Base-by-base conservation (phyloP, 2,888 invertebrate genomes). In the Drosophila colorata region DNA sequence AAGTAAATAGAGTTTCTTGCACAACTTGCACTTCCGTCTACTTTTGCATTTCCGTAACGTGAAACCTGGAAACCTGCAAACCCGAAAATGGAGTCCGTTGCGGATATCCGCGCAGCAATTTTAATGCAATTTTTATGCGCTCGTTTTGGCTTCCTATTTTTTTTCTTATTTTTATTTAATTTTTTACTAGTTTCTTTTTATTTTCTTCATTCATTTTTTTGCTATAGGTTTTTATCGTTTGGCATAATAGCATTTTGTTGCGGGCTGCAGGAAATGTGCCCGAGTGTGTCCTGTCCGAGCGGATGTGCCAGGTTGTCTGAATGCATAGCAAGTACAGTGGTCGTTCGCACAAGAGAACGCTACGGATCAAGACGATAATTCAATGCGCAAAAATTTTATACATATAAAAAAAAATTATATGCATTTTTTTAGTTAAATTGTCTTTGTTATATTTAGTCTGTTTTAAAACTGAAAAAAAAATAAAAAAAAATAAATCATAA, bases 101-200 rank as follows among this genome's bases (percentile, higher is more conserved):
- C 89, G 86, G 86, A 86, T 86, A 83, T 86, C 86, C 86, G 89
- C 75, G 78, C 72, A 65, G 84, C 89, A 78, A 76, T 89, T 86
- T 89, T 88, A 88, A 86, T 86, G 89, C 86, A 86, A 88, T 89
- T 89, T 86, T 86, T 86, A 88, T 88, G 84, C 88, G 72, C 87
- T 74, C 83, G 83, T 74, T 74, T 78, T 67, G 61, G 73, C 70
- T 84, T 87, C 76, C 85, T 58, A 80, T 83, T 80, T 68, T 41
- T 37, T 23, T 25, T 43, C 38, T 28, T 49, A 46, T 33, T 53
- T 66, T 60, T 48, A 57, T 65, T 58, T 41, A 16, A 41, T 58
- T 61, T 74, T 40, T 59, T 43, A 44, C 38, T 49, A 55, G 57
- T 52, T 48, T 49, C 37, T 46, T 59, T 68, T 48, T 69, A 37